These are phyloP conservation scores for Xyrichtys novacula DNA, from an alignment of 2,797 vertebrate genomes.

Conservation along the genomic window DNA sequence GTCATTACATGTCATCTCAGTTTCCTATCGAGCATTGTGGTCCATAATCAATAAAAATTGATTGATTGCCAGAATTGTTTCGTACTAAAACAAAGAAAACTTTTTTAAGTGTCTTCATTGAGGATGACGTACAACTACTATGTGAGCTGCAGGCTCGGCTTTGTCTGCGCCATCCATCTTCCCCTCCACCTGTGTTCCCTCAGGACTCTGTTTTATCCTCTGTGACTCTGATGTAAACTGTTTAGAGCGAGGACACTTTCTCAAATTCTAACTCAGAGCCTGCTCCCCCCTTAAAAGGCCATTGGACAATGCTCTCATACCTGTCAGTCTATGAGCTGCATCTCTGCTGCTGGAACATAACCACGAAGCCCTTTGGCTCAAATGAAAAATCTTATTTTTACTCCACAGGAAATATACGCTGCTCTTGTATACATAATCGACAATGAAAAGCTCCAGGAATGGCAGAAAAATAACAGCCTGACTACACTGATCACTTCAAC, in stretches of 20 bases:
- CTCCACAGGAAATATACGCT: not conserved
- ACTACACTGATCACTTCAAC: not conserved
- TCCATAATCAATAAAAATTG: too few relatives aligned
- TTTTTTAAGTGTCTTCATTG: not conserved
- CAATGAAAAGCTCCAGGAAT: not conserved
- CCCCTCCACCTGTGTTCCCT: constrained; percentile 61
- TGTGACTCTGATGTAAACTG: constrained; percentile 77
- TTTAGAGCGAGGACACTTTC: constrained; percentile 78
- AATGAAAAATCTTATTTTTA: not conserved
- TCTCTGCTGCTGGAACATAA: constrained; percentile 44
- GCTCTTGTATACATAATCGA: constrained; percentile 10
- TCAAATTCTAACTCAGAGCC: constrained; percentile 57
- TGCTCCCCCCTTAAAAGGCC: constrained; percentile 84
- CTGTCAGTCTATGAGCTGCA: constrained; percentile 55
- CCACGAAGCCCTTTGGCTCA: not conserved
- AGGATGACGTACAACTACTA: not conserved
- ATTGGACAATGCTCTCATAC: constrained; percentile 63
- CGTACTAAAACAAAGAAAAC: constrained; percentile 2
- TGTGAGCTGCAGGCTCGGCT: not conserved
- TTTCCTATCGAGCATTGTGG: too few relatives aligned
- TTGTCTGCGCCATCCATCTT: constrained; percentile 20
- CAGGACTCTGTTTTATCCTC: constrained; percentile 56
- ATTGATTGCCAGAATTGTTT: not conserved
- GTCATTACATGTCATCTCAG: too few relatives aligned
- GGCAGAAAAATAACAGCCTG: constrained; percentile 17